phyloP scores from a whole-genome alignment of 2,888 invertebrate species.

The Glyphotaelius pellucidus region DNA sequence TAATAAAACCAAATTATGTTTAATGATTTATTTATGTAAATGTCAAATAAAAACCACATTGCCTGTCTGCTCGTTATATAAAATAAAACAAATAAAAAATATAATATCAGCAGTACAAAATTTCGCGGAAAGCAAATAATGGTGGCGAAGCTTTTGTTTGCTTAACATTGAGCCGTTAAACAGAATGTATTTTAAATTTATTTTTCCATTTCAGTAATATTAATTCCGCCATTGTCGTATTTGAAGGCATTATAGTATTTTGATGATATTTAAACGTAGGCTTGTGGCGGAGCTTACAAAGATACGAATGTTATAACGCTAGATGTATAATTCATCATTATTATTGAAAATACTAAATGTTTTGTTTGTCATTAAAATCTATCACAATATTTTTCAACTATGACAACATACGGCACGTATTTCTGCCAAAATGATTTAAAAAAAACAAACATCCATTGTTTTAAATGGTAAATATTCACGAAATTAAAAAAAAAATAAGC shows the following conservation, averaged over 20 bases:
- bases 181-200: not conserved
- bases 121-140: not conserved
- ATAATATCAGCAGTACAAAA: not conserved
- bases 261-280: not conserved
- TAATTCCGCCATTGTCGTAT: not conserved
- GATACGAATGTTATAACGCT: not conserved
- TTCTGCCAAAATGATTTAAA: too few relatives aligned
- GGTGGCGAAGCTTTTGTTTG: not conserved
- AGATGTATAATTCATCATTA: not conserved
- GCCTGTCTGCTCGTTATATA: not conserved
- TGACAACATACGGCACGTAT: too few relatives aligned
- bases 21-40: not conserved
- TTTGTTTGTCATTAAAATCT: not conserved
- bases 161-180: not conserved
- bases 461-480: too few relatives aligned
- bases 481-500: too few relatives aligned
- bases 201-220: not conserved
- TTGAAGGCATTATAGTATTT: not conserved
- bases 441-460: too few relatives aligned
- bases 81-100: too few relatives aligned
- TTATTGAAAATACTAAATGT: not conserved
- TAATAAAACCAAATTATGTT: not conserved
- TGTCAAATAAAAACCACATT: not conserved
- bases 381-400: not conserved
- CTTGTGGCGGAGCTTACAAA: not conserved